Conservation (phyloP, 1,140 invertebrate species). For the Araneus ventricosus region DNA sequence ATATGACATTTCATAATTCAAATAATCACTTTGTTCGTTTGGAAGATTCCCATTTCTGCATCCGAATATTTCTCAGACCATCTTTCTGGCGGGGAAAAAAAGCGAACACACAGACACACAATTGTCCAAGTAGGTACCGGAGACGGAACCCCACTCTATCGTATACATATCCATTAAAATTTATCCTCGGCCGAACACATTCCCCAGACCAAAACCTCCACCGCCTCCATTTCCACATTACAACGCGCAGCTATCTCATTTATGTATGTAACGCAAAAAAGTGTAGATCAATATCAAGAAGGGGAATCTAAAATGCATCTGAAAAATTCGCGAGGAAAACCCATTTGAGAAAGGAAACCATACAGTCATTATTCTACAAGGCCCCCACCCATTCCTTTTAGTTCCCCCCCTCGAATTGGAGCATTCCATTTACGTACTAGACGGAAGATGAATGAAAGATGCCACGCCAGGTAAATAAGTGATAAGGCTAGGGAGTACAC, state of each 20-base stretch:
- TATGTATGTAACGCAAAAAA: constrained; percentile 60
- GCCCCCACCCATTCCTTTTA: background rate
- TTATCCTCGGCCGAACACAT: constrained; percentile 8
- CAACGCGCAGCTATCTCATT: constrained; percentile 51
- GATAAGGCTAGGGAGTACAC: constrained; percentile 66
- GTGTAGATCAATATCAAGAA: constrained; percentile 65
- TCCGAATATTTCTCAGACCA: background rate
- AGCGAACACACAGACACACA: background rate
- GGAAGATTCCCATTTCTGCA: too few relatives aligned
- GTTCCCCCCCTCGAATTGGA: background rate
- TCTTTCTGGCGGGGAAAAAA: background rate
- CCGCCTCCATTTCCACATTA: constrained; percentile 21
- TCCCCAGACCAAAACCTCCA: constrained; percentile 1
- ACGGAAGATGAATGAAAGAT: constrained; percentile 65
- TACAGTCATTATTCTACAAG: constrained; percentile 72
- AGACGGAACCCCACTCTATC: background rate
- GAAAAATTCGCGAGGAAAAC: constrained; percentile 74
- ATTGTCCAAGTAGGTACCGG: constrained; percentile 7
- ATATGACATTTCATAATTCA: background rate
- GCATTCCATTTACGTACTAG: constrained; percentile 68
- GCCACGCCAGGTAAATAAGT: constrained; percentile 69
- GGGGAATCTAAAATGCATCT: constrained; percentile 71
- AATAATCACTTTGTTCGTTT: background rate
- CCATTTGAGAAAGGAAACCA: constrained; percentile 71
- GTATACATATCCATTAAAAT: constrained; percentile 53